Base-by-base conservation (phyloP, 2,888 invertebrate species). In the Rhodophaea formosa region DNA sequence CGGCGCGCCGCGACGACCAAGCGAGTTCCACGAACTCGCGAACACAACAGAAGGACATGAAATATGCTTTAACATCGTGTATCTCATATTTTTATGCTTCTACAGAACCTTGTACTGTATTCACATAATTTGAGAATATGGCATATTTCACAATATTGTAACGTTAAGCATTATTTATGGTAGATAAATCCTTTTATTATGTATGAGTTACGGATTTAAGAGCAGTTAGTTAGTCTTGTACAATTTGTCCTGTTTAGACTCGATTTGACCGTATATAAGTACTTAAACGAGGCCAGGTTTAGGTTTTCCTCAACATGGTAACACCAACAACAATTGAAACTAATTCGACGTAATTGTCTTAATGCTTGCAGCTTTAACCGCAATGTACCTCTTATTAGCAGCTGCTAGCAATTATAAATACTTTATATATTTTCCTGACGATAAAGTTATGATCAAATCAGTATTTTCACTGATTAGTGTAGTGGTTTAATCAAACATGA, bases 21-120 rank as follows among this genome's bases (percentile, higher is more conserved):
- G 70, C 63, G 63, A 75, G 75, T 81, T 82, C 80, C 73, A 71
- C 72, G 80, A 82, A 84, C 70, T 76, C 66, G 63, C 65, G 70
- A 64, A 69, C 73, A 68, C 67, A 63, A 70, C 73, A 68, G 68
- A 67, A 70, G 71, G 67, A 66, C 73, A 68, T 65, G 49, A 51
- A 62, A 63, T 61, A 58, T 61, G 60, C 60, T 32, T 65, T 60
- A 57, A 63, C 63, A 59, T 57, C 55, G 46, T 46, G 53, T 58
- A 51, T 56, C 53, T 57, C 23, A 53, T 51, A 14, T 53, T 53
- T 55, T 55, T 46, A 46, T 16, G 32, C 45, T 35, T 45, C 29
- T 10, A 14, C n/a, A 16, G 46, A 46, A 52, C 12, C 39, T 39
- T 52, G 35, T 10, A 52, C 7, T 32, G 49, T 32, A 32, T 47